Percentiles rank a stretch among this genome's conserved stretches.
Evolutionary conservation across 2,797 vertebrate species (phyloP).

Genomic region (Scarus forsteni): DNA sequence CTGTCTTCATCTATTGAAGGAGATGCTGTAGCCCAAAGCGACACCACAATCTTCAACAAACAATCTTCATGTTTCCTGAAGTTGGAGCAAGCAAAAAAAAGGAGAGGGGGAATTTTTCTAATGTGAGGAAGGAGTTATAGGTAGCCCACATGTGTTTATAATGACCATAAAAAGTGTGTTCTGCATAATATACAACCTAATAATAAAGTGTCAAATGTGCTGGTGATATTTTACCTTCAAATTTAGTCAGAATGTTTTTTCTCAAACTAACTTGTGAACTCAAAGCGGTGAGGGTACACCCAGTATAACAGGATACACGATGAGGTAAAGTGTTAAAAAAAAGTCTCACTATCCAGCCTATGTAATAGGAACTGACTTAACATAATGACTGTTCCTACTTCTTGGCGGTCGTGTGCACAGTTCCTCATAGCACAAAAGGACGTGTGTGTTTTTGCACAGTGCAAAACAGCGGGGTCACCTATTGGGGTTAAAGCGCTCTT

Average conservation of each 20-base stretch:
- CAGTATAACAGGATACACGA: not conserved
- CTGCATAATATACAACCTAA: no score
- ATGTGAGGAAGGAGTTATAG: no score
- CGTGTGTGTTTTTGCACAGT: conserved; percentile 1
- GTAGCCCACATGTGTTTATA: no score
- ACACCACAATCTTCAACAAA: no score
- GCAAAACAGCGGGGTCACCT: conserved; percentile 48
- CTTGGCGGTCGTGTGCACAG: not conserved
- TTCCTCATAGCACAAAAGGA: conserved; percentile 22
- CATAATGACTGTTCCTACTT: conserved; percentile 26
- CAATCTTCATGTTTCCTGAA: no score
- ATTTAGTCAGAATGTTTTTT: not conserved
- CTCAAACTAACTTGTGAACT: not conserved
- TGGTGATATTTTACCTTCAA: no score
- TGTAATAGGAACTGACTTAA: conserved; percentile 16
- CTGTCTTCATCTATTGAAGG: no score
- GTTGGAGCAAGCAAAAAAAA: no score
- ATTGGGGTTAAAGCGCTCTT: conserved; percentile 65
- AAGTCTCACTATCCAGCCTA: not conserved
- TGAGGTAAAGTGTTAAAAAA: conserved; percentile 7
- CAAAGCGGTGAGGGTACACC: not conserved
- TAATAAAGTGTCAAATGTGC: no score
- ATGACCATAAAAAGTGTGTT: no score
- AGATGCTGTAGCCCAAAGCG: no score
- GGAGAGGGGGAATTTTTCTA: no score